Base-by-base conservation (phyloP, 2,797 vertebrate genomes). In the Amazona ochrocephala region DNA sequence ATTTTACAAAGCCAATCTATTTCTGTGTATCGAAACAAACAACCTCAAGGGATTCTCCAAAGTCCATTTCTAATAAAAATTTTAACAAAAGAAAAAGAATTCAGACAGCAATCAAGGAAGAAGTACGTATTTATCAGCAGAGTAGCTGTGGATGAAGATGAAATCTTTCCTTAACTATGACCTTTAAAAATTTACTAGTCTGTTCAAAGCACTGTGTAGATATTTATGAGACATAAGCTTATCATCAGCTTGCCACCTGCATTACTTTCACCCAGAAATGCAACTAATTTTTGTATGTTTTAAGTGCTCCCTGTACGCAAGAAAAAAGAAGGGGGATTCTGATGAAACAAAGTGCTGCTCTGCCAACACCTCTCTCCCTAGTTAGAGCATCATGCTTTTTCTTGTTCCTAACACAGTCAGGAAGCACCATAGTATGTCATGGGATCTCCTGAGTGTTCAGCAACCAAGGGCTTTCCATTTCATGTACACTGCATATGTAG, bases 61-160 rank as follows among this genome's bases (percentile, higher is more conserved):
- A 84, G 29, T 74, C 47, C 34, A 30, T 64, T 88, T 84, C 42
- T 91, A 66, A 75, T 61, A 21, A 90, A 90, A 67, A 60, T 26
- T 60, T 81, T 78, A 65, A 4, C 8, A 75, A 93, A 93, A 80
- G 26, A 45, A 85, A 71, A 89, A 44, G 0, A 23, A 84, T 66
- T 84, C 56, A 58, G 76, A 42, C 7, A 26, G 30, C 9, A 68
- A 66, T 87, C 34, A 91, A 62, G 29, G 9, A 84, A 61, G 26
- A 37, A 24, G 20, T 44, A 60, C 7, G 7, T 83, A 54, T 48
- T 87, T 80, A 64, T 80, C 83, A 83, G 34, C 5, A 62, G 24
- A 58, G 6, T 45, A 70, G 23, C 7, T 66, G 30, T n/a, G 72
- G 20, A 42, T 44, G 37, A 58, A 81, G 77, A 78, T 22, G 10